phyloP scores from a whole-genome alignment of 2,797 vertebrate genomes.

The Halcyon smyrnensis region DNA sequence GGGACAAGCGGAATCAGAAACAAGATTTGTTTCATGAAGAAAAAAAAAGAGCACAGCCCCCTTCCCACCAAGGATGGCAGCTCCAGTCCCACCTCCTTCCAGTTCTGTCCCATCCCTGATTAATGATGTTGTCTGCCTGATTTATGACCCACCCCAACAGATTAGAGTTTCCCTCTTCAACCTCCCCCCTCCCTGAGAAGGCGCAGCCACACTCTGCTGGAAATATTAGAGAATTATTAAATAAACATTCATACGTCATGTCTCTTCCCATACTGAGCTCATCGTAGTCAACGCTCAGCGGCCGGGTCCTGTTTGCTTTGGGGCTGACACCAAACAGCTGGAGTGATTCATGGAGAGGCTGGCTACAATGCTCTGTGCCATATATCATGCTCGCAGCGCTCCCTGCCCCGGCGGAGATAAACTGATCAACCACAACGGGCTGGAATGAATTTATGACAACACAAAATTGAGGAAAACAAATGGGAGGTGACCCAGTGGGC shows the following conservation, averaged over 20 bases:
- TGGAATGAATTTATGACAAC: conserved; percentile 93
- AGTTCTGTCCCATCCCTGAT: conserved; percentile 83
- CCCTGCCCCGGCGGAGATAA: conserved; percentile 83
- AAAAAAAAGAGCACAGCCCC: conserved; percentile 33
- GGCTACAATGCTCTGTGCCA: conserved; percentile 86
- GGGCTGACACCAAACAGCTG: conserved; percentile 89
- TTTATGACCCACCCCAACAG: conserved; percentile 86
- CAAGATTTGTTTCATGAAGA: conserved; percentile 51
- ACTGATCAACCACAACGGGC: conserved; percentile 86
- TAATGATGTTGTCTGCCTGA: conserved; percentile 92
- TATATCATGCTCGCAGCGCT: conserved; percentile 85
- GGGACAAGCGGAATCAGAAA: conserved; percentile 36
- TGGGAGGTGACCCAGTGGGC: conserved; percentile 86
- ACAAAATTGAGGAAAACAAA: conserved; percentile 89
- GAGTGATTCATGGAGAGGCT: conserved; percentile 90
- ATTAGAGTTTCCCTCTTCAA: conserved; percentile 83
- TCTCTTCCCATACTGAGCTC: conserved; percentile 84
- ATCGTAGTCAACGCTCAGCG: conserved; percentile 81
- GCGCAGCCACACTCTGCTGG: conserved; percentile 79
- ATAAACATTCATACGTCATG: conserved; percentile 90
- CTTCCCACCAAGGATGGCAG: conserved; percentile 59
- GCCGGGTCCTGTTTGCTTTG: conserved; percentile 82
- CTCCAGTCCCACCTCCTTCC: conserved; percentile 76
- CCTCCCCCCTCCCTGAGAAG: conserved; percentile 74
- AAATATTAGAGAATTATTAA: conserved; percentile 92